Evolutionary conservation across 2,888 invertebrate species (phyloP), one percentile per base, ranked within the genome.

Genomic region (Cephus pulcher): DNA sequence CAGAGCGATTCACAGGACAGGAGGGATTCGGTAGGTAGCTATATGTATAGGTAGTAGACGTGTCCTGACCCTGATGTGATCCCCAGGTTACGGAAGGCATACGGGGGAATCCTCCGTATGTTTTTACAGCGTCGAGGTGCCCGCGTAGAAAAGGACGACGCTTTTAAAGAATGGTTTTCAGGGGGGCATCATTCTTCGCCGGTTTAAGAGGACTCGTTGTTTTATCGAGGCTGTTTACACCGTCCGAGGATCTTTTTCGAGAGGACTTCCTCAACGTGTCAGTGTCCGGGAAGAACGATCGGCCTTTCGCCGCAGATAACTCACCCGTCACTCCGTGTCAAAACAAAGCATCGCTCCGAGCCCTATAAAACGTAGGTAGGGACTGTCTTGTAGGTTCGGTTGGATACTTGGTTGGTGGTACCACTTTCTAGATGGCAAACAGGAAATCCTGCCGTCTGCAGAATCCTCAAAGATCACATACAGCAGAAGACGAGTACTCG

Each of bases 171-270:
- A 89, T 89, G 89, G 89, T 87, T 88, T 88, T 87, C 86, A 85
- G 87, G 84, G 85, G 84, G 86, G 86, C 88, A 87, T 89, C 87
- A 89, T 86, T 89, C 89, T 88, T 88, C 86, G 83, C 86, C 84
- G 82, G 85, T 84, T 56, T 85, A 85, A 85, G 85, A 75, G 68
- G 70, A 78, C 40, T 84, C 83, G 83, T 83, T 84, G 85, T 89
- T 89, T 88, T 85, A 87, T 86, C 88, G 86, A 82, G 82, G 81
- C 84, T 89, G 88, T 88, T 89, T 88, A 89, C 89, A 88, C 85
- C 86, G 86, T 82, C 84, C 82, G 84, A 83, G 85, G 83, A 89
- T 88, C 86, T 89, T 86, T 87, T 88, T 87, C 86, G 86, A 83
- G 85, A 87, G 86, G 85, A 83, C 83, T 83, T 84, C 82, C 84